Evolutionary conservation across 2,888 invertebrate genomes (phyloP).

Genomic region (Parnassius mnemosyne): DNA sequence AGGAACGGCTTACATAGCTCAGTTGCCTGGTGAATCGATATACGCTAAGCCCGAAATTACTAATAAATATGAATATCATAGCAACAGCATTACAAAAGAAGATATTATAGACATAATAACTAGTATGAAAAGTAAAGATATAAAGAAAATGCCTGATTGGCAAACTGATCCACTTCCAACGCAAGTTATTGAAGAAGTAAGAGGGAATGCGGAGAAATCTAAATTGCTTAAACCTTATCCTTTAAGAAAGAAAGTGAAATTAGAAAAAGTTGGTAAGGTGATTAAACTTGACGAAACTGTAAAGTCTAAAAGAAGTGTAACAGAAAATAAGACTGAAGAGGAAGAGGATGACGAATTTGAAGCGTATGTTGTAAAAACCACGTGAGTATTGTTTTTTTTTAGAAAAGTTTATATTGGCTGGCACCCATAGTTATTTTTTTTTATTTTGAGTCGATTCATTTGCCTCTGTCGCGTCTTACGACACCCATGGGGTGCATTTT

Average conservation of each 20-base stretch:
- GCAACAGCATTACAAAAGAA: conserved; percentile 28
- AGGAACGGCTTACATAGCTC: conserved; percentile 30
- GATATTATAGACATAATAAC: conserved; percentile 26
- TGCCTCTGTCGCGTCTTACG: no score
- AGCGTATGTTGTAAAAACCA: conserved; percentile 53
- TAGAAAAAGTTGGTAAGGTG: conserved; percentile 61
- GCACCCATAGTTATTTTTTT: no score
- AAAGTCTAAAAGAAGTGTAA: conserved; percentile 45
- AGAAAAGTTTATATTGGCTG: no score
- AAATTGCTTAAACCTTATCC: conserved; percentile 43
- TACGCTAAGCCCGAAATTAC: conserved; percentile 37
- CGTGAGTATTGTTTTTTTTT: conserved; percentile 48
- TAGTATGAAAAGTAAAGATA: conserved; percentile 27
- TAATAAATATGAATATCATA: conserved; percentile 32
- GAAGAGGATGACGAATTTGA: conserved; percentile 38
- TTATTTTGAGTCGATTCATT: no score
- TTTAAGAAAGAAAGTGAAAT: conserved; percentile 54
- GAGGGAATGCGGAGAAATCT: conserved; percentile 51
- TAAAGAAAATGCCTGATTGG: conserved; percentile 46
- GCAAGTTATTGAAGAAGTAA: conserved; percentile 56
- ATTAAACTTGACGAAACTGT: conserved; percentile 50
- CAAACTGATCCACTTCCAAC: conserved; percentile 54
- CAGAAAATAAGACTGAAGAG: not conserved
- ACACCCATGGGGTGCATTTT: no score
- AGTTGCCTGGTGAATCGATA: conserved; percentile 33